phyloP scores from a whole-genome alignment of 1,140 invertebrate species.

The Euwallacea similis region DNA sequence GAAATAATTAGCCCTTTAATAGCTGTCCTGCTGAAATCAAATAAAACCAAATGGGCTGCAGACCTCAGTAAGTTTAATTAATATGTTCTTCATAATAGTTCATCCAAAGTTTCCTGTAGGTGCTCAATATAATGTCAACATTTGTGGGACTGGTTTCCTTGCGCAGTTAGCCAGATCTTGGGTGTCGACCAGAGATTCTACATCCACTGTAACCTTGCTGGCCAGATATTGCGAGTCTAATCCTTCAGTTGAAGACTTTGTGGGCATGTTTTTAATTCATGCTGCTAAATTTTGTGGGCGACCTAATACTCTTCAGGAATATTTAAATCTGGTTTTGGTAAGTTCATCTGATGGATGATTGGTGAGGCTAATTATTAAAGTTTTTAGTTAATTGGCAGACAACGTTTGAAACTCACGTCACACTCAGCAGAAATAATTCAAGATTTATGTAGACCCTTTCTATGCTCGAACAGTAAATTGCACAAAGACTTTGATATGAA shows the following conservation, averaged over 20 bases:
- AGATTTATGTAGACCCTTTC: conserved; percentile 14
- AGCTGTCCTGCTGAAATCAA: conserved; percentile 54
- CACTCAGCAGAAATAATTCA: conserved; percentile 52
- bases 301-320: neutral
- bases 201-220: conserved; percentile 44
- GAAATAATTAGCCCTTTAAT: conserved; percentile 57
- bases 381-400: conserved; percentile 52
- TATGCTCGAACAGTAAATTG: conserved; percentile 22
- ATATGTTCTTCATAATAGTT: neutral
- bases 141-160: conserved; percentile 47
- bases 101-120: conserved; percentile 26
- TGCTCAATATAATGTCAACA: conserved; percentile 30
- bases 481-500: conserved; percentile 25
- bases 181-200: conserved; percentile 39
- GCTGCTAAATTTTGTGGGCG: conserved; percentile 24
- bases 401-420: conserved; percentile 53
- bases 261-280: conserved; percentile 34
- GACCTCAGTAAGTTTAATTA: conserved; percentile 54
- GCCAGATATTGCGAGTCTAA: conserved; percentile 44
- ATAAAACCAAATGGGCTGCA: conserved; percentile 54
- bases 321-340: conserved; percentile 13
- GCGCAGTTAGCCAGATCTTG: conserved; percentile 43
- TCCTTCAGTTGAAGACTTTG: conserved; percentile 27
- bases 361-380: too few species aligned
- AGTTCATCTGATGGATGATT: neutral